A percentile compares a stretch with the other conserved stretches of the same genome.
These are phyloP conservation scores for Bubo blakistoni DNA, from an alignment of 2,113 vertebrate genomes.

Conservation along the genomic window DNA sequence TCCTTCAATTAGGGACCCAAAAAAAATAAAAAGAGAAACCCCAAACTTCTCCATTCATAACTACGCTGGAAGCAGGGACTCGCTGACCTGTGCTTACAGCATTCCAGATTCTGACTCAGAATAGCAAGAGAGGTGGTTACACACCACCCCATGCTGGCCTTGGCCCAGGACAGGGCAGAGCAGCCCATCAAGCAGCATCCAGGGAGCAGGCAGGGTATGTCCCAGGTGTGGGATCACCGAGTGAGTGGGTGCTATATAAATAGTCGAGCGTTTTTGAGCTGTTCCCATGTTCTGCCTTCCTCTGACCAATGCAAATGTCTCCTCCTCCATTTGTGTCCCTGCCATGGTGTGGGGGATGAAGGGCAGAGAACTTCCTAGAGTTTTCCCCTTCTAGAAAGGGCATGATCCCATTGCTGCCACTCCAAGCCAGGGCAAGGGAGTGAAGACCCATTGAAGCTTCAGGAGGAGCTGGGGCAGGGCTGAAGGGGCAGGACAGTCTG, in stretches of 20 bases:
- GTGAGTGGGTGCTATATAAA: background rate
- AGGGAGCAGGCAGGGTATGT: background rate
- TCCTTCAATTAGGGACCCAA: background rate
- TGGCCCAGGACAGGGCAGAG: accelerated
- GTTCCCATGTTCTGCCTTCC: background rate
- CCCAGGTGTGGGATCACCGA: accelerated
- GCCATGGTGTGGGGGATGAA: background rate
- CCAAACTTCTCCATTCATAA: background rate
- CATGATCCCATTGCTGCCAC: background rate
- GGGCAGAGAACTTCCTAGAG: background rate
- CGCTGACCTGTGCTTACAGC: background rate
- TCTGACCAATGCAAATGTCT: background rate
- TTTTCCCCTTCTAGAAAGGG: background rate
- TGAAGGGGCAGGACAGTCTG: background rate
- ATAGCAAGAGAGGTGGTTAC: background rate
- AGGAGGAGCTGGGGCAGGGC: background rate
- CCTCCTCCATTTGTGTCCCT: background rate
- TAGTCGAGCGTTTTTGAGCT: accelerated
- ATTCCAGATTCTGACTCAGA: background rate
- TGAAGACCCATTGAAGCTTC: background rate
- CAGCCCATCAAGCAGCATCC: background rate
- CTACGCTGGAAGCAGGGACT: background rate
- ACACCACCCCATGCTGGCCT: background rate
- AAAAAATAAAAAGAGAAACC: background rate
- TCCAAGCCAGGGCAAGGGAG: background rate